Conservation (phyloP, 2,113 vertebrate genomes). For the Clarias batrachus region DNA sequence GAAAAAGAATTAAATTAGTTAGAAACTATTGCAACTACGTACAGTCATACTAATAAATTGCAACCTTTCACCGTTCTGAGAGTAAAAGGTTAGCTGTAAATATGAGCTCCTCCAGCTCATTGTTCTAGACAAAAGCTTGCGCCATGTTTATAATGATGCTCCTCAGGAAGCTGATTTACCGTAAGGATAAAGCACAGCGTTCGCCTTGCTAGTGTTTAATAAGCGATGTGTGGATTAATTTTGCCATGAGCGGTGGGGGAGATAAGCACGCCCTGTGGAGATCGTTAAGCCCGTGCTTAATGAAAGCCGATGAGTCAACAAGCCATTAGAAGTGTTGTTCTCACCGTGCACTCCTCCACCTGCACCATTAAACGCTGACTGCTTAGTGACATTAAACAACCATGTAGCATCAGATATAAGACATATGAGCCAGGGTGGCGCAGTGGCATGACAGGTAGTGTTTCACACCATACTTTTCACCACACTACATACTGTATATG, state of each 20-base stretch:
- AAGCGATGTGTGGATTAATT: constrained; percentile 34
- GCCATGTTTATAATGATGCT: constrained; percentile 27
- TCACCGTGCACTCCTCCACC: constrained; percentile 28
- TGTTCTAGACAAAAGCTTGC: constrained; percentile 18
- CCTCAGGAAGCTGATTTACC: constrained; percentile 35
- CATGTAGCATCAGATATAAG: constrained; percentile 2
- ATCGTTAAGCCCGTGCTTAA: constrained; percentile 22
- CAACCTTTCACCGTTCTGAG: neutral
- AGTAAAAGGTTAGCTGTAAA: neutral
- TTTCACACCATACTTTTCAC: neutral
- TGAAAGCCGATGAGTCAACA: constrained; percentile 36
- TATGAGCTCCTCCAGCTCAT: neutral
- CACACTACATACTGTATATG: too few relatives aligned
- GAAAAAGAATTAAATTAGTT: neutral
- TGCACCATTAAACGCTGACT: constrained; percentile 17
- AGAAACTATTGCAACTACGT: neutral
- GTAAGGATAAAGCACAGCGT: constrained; percentile 18
- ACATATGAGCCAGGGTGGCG: neutral
- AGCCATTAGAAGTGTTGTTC: constrained; percentile 36
- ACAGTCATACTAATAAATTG: neutral
- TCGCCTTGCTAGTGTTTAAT: constrained; percentile 34
- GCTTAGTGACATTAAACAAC: constrained; percentile 1
- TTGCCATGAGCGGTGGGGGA: constrained; percentile 29
- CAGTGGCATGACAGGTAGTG: neutral
- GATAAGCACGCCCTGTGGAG: constrained; percentile 27